Percentiles rank a stretch among this genome's conserved stretches.
Evolutionary conservation across 2,888 invertebrate genomes (phyloP).

Genomic region (Platycnemis pennipes): DNA sequence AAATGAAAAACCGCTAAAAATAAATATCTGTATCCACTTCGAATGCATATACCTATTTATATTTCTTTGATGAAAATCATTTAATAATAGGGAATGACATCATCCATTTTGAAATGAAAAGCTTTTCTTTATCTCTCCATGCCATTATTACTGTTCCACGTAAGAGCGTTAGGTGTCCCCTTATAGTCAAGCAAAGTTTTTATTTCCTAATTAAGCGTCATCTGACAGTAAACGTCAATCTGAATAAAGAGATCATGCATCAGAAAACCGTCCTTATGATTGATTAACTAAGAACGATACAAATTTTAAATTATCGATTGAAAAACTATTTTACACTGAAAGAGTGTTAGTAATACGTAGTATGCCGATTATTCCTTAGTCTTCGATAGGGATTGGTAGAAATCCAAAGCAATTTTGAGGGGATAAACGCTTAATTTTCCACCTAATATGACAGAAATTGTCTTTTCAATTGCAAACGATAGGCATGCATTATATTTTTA

Average conservation of each 20-base stretch:
- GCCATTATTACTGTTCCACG: too few relatives aligned
- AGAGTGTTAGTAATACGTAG: background rate
- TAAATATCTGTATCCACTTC: too few relatives aligned
- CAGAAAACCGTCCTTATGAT: background rate
- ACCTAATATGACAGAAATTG: background rate
- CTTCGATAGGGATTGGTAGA: background rate
- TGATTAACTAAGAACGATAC: background rate
- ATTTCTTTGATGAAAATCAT: background rate
- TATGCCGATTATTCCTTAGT: background rate
- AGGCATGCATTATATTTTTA: background rate
- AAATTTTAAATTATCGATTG: background rate
- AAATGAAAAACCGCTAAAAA: too few relatives aligned
- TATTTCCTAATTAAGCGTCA: background rate
- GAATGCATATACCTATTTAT: background rate
- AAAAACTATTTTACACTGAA: background rate
- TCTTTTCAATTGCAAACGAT: background rate
- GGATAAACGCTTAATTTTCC: conserved; percentile 32
- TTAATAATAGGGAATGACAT: background rate
- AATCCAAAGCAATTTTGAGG: background rate
- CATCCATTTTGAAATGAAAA: background rate
- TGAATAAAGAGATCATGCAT: background rate
- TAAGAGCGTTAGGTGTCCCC: background rate
- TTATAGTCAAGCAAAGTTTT: background rate
- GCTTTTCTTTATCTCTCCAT: background rate
- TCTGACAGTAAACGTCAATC: background rate